These are phyloP conservation scores for Dipodomys merriami DNA, from an alignment of 2,113 vertebrate species.

Conservation along the genomic window DNA sequence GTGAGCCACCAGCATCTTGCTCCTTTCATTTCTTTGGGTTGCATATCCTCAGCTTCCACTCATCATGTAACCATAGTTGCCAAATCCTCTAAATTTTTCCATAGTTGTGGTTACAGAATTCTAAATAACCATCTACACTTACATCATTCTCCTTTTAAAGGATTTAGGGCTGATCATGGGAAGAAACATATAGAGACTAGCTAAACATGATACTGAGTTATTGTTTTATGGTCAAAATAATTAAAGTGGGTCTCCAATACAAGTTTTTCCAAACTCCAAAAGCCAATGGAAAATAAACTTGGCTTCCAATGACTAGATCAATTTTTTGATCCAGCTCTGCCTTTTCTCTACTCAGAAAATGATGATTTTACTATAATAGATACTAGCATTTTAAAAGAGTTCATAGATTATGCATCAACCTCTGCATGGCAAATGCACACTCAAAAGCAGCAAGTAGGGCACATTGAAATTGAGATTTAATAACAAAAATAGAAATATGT, in stretches of 20 bases:
- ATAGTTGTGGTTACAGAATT: neutral
- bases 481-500: neutral
- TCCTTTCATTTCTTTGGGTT: neutral
- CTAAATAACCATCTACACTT: neutral
- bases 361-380: constrained; percentile 24
- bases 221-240: neutral
- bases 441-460: neutral
- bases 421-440: constrained; percentile 46
- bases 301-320: neutral
- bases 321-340: neutral
- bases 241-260: neutral
- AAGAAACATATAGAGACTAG: constrained; percentile 39
- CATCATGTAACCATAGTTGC: neutral
- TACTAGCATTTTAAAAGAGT: constrained; percentile 25
- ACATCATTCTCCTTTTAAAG: neutral
- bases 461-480: constrained; percentile 61
- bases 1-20: no score
- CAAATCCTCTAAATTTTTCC: neutral
- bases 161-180: constrained; percentile 14
- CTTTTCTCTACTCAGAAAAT: constrained; percentile 6
- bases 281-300: neutral
- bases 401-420: constrained; percentile 61
- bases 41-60: neutral
- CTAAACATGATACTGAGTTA: neutral
- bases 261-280: constrained; percentile 38